Base-by-base conservation (phyloP, 2,888 invertebrate genomes). In the Argyresthia albistria region DNA sequence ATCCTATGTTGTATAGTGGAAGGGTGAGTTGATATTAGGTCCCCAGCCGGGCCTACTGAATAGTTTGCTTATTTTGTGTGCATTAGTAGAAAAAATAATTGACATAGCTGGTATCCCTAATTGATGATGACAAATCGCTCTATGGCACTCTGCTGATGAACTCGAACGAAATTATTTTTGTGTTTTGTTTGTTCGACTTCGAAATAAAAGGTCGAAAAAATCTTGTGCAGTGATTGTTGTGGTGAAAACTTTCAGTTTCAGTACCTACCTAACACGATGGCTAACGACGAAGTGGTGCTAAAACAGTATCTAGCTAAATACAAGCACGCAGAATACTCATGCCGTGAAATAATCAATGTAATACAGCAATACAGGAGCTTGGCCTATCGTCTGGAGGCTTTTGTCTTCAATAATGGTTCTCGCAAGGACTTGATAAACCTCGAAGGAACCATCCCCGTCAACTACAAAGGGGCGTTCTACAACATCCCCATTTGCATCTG, bases 401-500 rank as follows among this genome's bases (percentile, higher is more conserved):
- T 88, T 82, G 97, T 94, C 55, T 97, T 97, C 74, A 96, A 95
- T 72, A 96, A 97, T 90, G 97, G 97, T 45, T 89, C 89, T 0
- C 87, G 90, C 46, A 94, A 93, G 76, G 93, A 96, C 54, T 84
- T 98, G 59, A 89, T 97, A 43, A 94, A 94, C 73, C 87, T 98
- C 52, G 91, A 92, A 69, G 98, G 98, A 52, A 98, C 98, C 8
- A 95, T 98, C 66, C 98, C 98, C 46, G 96, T 98, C 1, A 89
- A 90, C 52, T 98, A 94, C 73, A 97, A 95, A 91, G 95, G 96
- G 83, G 88, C 90, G 55, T 91, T 89, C 47, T 99, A 99, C 82
- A 97, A 99, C 83, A 99, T 99, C 76, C 99, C 99, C 11, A 92
- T 99, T 43, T 94, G 95, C 70, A 93, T 99, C 66, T 99, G 97